Percentiles rank a stretch among this genome's conserved stretches.
These are phyloP conservation scores for Ganaspis sp. DNA, from an alignment of 1,140 invertebrate genomes.

Conservation along the genomic window DNA sequence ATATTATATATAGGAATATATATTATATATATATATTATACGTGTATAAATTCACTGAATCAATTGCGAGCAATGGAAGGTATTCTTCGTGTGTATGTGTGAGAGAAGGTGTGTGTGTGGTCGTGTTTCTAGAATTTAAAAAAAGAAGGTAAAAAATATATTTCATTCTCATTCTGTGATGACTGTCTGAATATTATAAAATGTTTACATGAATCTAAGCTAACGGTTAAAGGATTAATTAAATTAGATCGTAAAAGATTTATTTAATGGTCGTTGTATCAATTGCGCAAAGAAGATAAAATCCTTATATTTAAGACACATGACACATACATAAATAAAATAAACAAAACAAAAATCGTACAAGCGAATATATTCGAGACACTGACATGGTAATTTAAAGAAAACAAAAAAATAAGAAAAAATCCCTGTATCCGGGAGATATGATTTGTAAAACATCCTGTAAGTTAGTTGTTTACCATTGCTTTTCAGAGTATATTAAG, in stretches of 20 bases:
- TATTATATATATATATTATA: slow-evolving; percentile 43
- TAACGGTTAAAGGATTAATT: slow-evolving; percentile 59
- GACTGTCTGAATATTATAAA: slow-evolving; percentile 65
- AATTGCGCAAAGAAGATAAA: slow-evolving; percentile 49
- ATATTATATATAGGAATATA: slow-evolving; percentile 45
- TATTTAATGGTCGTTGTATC: slow-evolving; percentile 57
- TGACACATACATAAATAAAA: slow-evolving; percentile 29
- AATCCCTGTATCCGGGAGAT: slow-evolving; percentile 52
- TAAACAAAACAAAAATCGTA: slow-evolving; percentile 33
- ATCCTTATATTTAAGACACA: slow-evolving; percentile 39
- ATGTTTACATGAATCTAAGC: slow-evolving; percentile 63
- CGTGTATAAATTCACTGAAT: slow-evolving; percentile 54
- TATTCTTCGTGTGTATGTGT: slow-evolving; percentile 32
- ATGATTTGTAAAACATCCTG: slow-evolving; percentile 65
- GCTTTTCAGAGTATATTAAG: slow-evolving; percentile 65
- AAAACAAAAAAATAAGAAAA: slow-evolving; percentile 41
- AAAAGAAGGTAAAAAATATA: slow-evolving; percentile 52
- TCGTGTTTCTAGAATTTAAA: slow-evolving; percentile 61
- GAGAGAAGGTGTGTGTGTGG: slow-evolving; percentile 41
- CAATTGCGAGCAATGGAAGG: slow-evolving; percentile 41
- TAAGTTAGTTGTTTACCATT: slow-evolving; percentile 66
- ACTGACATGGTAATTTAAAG: slow-evolving; percentile 3
- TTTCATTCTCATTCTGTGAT: slow-evolving; percentile 74
- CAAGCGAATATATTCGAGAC: slow-evolving; percentile 39
- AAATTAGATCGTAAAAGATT: slow-evolving; percentile 59